Conservation (phyloP, 2,113 vertebrate genomes). For the Aegotheles bennettii region DNA sequence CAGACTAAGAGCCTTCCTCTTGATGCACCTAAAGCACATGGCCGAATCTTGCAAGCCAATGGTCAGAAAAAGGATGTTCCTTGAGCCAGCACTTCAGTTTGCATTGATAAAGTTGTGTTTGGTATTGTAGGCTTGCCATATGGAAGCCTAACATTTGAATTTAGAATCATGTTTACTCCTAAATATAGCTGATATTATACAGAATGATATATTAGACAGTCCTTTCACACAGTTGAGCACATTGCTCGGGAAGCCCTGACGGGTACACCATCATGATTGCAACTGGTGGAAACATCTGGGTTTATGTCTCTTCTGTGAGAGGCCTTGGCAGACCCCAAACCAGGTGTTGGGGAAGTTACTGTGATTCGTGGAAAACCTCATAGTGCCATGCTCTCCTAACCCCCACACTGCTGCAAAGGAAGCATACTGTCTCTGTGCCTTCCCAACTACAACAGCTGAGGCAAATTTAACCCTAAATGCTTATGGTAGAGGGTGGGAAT, state of each 20-base stretch:
- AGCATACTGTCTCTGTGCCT: not conserved
- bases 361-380: fast-evolving
- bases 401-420: not conserved
- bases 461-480: not conserved
- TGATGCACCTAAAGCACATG: not conserved
- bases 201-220: not conserved
- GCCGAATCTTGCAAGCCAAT: not conserved
- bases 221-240: not conserved
- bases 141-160: not conserved
- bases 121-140: not conserved
- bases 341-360: not conserved
- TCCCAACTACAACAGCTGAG: not conserved
- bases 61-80: not conserved
- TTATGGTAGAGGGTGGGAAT: not conserved
- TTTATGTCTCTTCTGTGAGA: not conserved
- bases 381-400: not conserved
- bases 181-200: not conserved
- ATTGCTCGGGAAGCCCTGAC: fast-evolving
- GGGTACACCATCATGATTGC: fast-evolving
- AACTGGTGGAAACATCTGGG: not conserved
- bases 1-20: not conserved
- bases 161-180: not conserved
- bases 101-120: not conserved
- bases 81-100: not conserved
- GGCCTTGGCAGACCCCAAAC: not conserved